These are phyloP conservation scores for Tachypleus tridentatus DNA, from an alignment of 1,140 invertebrate species.

Conservation along the genomic window DNA sequence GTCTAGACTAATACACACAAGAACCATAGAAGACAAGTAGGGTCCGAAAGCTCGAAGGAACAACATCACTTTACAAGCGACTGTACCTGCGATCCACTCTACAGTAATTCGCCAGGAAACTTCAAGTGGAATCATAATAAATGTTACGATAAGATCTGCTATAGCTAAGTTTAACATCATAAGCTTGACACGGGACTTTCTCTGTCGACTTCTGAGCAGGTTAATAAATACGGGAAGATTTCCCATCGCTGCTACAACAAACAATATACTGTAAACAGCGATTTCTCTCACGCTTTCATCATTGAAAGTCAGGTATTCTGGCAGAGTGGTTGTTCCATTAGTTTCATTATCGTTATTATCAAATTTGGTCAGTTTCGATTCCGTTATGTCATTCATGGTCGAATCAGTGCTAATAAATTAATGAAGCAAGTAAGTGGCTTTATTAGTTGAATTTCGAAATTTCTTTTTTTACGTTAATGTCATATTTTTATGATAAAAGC, in stretches of 20 bases:
- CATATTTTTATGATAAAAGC: no score
- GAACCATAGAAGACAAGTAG: conserved; percentile 65
- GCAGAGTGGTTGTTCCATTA: no score
- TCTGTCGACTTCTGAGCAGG: conserved; percentile 48
- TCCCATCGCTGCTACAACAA: conserved; percentile 53
- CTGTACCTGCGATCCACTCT: conserved; percentile 62
- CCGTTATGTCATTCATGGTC: no score
- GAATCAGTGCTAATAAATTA: no score
- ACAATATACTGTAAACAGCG: conserved; percentile 49
- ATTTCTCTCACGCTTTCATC: conserved; percentile 36
- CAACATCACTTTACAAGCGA: conserved; percentile 56
- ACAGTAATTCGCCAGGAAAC: conserved; percentile 61
- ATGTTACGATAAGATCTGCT: conserved; percentile 63
- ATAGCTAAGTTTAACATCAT: conserved; percentile 62
- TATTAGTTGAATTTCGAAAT: no score
- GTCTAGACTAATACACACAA: conserved; percentile 67
- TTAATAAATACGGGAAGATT: conserved; percentile 63
- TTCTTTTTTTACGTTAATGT: no score
- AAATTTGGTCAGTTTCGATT: no score
- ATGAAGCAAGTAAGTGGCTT: no score
- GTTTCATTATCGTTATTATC: no score
- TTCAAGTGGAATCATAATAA: conserved; percentile 65
- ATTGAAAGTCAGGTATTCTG: conserved; percentile 28
- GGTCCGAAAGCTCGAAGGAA: conserved; percentile 64
- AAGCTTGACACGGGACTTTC: conserved; percentile 57